phyloP scores from a whole-genome alignment of 2,797 vertebrate genomes.

The Chaunax sp. region DNA sequence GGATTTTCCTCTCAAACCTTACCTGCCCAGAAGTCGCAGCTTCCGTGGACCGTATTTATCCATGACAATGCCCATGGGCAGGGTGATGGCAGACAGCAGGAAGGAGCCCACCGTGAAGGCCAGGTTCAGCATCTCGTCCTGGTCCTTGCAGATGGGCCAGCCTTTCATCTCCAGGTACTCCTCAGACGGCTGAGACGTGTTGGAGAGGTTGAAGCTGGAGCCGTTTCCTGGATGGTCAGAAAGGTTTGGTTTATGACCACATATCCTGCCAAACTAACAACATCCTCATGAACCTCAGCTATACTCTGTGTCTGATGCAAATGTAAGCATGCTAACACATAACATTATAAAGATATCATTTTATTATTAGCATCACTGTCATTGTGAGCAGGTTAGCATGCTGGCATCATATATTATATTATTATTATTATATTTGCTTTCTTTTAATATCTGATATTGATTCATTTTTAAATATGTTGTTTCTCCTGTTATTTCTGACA shows the following conservation, averaged over 20 bases:
- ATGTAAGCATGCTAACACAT: neutral
- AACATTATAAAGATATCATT: too few relatives aligned
- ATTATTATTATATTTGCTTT: too few relatives aligned
- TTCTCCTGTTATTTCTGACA: too few relatives aligned
- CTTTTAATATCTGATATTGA: too few relatives aligned
- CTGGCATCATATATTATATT: too few relatives aligned
- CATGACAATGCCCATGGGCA: constrained; percentile 94
- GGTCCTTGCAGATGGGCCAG: constrained; percentile 95
- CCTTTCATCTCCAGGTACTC: constrained; percentile 83
- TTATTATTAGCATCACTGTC: too few relatives aligned
- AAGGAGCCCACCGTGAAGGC: constrained; percentile 98
- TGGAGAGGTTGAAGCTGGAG: constrained; percentile 69
- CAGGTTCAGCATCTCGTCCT: constrained; percentile 98
- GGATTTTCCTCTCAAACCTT: constrained; percentile 20
- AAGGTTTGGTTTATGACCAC: neutral
- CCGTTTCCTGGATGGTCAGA: constrained; percentile 64
- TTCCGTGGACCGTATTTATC: constrained; percentile 98
- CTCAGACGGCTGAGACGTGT: constrained; percentile 41
- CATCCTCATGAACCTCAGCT: too few relatives aligned
- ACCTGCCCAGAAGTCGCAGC: constrained; percentile 97
- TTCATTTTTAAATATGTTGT: too few relatives aligned
- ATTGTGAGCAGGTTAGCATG: too few relatives aligned
- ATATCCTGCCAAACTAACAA: neutral
- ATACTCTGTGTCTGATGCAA: neutral
- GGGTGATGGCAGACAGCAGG: constrained; percentile 95